Conservation (phyloP, 2,113 vertebrate genomes). For the Felis catus region DNA sequence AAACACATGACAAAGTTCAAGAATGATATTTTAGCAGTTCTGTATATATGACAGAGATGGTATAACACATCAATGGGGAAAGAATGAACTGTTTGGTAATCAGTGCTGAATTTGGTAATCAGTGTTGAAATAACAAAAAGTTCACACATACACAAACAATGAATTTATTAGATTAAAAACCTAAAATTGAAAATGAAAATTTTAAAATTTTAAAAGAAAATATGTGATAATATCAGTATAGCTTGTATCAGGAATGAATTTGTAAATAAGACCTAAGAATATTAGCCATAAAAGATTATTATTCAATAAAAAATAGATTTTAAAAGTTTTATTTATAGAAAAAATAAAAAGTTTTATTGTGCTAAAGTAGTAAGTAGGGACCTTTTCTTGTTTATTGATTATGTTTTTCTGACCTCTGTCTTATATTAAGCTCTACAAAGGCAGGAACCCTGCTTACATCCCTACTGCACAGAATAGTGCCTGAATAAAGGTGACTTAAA, state of each 20-base stretch:
- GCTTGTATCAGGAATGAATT: neutral
- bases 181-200: neutral
- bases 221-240: neutral
- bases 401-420: neutral
- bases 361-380: neutral
- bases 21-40: neutral
- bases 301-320: neutral
- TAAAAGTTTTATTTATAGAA: neutral
- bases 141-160: neutral
- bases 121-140: neutral
- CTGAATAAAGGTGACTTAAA: neutral
- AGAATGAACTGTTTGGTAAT: neutral
- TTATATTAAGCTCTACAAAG: neutral
- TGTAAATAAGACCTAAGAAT: neutral
- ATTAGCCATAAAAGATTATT: neutral
- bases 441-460: neutral
- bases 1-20: neutral
- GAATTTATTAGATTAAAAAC: neutral
- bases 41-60: neutral
- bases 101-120: neutral
- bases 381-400: neutral
- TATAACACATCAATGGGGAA: neutral
- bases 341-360: neutral
- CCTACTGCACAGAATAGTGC: neutral
- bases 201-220: constrained; percentile 1